phyloP scores from a whole-genome alignment of 2,888 invertebrate genomes.

The Noctua comes region DNA sequence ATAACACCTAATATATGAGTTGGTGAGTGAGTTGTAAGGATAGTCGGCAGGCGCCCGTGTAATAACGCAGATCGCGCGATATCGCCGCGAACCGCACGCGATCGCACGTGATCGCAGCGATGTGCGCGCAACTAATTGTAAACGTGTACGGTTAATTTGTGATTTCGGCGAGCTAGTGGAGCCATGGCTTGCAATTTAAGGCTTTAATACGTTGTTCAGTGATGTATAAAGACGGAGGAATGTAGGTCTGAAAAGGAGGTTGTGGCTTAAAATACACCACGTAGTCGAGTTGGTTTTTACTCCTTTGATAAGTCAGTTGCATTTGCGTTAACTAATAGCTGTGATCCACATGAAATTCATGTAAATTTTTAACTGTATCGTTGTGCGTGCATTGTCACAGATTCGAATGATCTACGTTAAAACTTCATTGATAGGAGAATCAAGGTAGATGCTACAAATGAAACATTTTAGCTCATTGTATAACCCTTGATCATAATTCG shows the following conservation, averaged over 20 bases:
- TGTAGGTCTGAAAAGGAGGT: background rate
- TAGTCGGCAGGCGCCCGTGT: slow-evolving; percentile 68
- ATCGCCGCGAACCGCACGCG: slow-evolving; percentile 66
- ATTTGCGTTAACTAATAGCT: background rate
- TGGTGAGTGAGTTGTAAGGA: slow-evolving; percentile 73
- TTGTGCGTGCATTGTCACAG: background rate
- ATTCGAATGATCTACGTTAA: background rate
- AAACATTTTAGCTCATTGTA: slow-evolving; percentile 12
- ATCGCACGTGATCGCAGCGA: slow-evolving; percentile 29
- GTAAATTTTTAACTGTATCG: background rate
- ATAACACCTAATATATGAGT: slow-evolving; percentile 61
- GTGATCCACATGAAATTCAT: background rate
- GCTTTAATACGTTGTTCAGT: slow-evolving; percentile 36
- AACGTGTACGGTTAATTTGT: slow-evolving; percentile 60
- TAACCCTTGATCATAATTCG: slow-evolving; percentile 10
- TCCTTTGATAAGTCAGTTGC: background rate
- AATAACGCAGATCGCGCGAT: slow-evolving; percentile 72
- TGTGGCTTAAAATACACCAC: background rate
- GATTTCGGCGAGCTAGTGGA: slow-evolving; percentile 52
- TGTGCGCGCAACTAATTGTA: slow-evolving; percentile 55
- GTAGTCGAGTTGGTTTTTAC: background rate
- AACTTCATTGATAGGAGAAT: background rate
- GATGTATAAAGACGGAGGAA: background rate
- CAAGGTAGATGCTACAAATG: background rate
- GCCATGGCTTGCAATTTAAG: slow-evolving; percentile 43